Percentiles rank a stretch among this genome's conserved stretches.
Conservation (phyloP, 2,888 invertebrate species). For the Pyrocoelia pectoralis region DNA sequence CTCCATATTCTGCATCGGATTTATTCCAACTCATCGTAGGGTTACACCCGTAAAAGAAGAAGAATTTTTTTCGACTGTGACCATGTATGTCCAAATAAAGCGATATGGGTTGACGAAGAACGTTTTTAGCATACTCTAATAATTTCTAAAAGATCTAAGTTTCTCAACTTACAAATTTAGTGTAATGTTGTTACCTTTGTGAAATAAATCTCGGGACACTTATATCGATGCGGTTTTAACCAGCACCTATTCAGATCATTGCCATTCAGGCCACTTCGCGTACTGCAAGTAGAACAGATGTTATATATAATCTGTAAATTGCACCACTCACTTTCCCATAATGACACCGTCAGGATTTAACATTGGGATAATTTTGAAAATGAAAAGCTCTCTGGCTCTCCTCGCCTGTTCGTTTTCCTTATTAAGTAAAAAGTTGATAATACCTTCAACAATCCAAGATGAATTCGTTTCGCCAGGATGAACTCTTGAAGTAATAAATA, state of each 20-base stretch:
- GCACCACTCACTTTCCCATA: constrained; percentile 78
- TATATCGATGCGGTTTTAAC: constrained; percentile 76
- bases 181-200: constrained; percentile 67
- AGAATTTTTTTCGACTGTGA: constrained; percentile 85
- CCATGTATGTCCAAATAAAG: constrained; percentile 80
- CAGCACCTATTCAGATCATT: constrained; percentile 88
- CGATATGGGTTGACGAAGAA: constrained; percentile 40
- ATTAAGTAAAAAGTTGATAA: constrained; percentile 70
- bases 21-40: constrained; percentile 73
- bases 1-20: constrained; percentile 58
- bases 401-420: constrained; percentile 65
- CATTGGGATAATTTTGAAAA: constrained; percentile 90
- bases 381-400: constrained; percentile 69
- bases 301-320: background rate
- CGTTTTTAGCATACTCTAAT: constrained; percentile 40
- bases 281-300: constrained; percentile 66
- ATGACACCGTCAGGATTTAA: constrained; percentile 89
- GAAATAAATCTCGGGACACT: constrained; percentile 86
- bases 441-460: constrained; percentile 89
- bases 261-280: constrained; percentile 83
- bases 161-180: background rate
- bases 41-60: constrained; percentile 86
- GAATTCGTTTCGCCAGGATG: constrained; percentile 91
- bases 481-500: constrained; percentile 81
- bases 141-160: constrained; percentile 38